Evolutionary conservation across 2,113 vertebrate genomes (phyloP).

Genomic region (Oxygymnocypris stewartii): DNA sequence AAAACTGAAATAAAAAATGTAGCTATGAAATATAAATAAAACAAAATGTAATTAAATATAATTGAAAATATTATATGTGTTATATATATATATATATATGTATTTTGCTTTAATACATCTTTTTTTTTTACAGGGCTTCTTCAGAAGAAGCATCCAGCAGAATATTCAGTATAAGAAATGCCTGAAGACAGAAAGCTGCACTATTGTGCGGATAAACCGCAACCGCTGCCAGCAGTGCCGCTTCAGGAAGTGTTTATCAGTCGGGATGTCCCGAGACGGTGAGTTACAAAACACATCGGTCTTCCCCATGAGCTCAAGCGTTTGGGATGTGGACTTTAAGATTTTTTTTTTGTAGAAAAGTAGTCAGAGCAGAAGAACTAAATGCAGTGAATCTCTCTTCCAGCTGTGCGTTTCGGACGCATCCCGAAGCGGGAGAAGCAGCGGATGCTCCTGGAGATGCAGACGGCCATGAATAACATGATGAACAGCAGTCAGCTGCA

Average conservation of each 20-base stretch:
- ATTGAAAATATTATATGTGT: neutral
- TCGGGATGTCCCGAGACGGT: constrained; percentile 98
- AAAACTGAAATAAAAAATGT: neutral
- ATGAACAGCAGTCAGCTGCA: constrained; percentile 83
- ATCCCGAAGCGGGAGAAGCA: constrained; percentile 98
- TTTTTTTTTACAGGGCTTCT: constrained; percentile 83
- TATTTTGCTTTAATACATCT: too few species aligned
- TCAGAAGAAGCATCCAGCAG: constrained; percentile 97
- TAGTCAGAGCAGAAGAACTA: neutral
- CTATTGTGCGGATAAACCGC: constrained; percentile 95
- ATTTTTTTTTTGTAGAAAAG: neutral
- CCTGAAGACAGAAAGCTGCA: constrained; percentile 97
- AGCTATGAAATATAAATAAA: neutral
- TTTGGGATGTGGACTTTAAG: neutral
- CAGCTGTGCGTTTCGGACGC: constrained; percentile 96
- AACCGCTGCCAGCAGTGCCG: constrained; percentile 98
- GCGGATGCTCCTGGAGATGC: constrained; percentile 97
- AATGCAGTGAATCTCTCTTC: constrained; percentile 12
- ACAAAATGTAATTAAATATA: neutral
- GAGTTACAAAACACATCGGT: constrained; percentile 52
- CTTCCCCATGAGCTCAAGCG: neutral
- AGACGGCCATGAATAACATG: constrained; percentile 97
- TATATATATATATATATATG: too few species aligned
- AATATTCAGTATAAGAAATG: constrained; percentile 99
- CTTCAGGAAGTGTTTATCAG: constrained; percentile 96